Percentiles rank a stretch among this genome's conserved stretches.
phyloP scores from a whole-genome alignment of 2,888 invertebrate species.

The Tinea semifulvella region DNA sequence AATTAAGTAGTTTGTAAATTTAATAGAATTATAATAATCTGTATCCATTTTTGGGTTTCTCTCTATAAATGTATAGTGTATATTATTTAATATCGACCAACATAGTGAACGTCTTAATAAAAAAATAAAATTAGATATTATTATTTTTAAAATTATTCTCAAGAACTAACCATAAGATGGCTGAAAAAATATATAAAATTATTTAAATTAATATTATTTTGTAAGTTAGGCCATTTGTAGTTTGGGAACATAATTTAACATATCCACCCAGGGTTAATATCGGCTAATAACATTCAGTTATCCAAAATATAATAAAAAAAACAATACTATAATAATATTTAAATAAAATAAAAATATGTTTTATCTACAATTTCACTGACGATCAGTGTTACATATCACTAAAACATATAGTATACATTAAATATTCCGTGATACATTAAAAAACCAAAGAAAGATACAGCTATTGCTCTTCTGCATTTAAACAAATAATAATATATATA shows the following conservation, averaged over 20 bases:
- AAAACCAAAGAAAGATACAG: constrained; percentile 58
- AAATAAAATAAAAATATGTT: background rate
- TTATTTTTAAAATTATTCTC: constrained; percentile 52
- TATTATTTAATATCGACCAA: constrained; percentile 66
- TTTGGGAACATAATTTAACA: constrained; percentile 35
- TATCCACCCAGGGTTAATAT: constrained; percentile 51
- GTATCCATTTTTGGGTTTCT: constrained; percentile 66
- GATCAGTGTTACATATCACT: constrained; percentile 49
- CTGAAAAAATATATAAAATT: constrained; percentile 55
- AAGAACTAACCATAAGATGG: constrained; percentile 61
- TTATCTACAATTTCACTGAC: background rate
- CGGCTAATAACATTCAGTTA: background rate
- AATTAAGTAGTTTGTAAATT: constrained; percentile 50
- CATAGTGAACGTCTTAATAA: constrained; percentile 63
- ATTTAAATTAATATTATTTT: constrained; percentile 28
- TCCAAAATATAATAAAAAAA: background rate
- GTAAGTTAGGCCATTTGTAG: constrained; percentile 50
- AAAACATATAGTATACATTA: constrained; percentile 25
- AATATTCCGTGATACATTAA: constrained; percentile 61
- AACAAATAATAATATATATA: constrained; percentile 24
- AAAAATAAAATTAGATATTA: constrained; percentile 50
- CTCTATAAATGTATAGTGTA: constrained; percentile 66
- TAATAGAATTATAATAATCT: constrained; percentile 64
- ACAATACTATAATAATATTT: no score
- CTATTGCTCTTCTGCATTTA: constrained; percentile 46